These are phyloP conservation scores for Sarcophaga peregrina DNA, from an alignment of 1,140 invertebrate species.

Conservation along the genomic window DNA sequence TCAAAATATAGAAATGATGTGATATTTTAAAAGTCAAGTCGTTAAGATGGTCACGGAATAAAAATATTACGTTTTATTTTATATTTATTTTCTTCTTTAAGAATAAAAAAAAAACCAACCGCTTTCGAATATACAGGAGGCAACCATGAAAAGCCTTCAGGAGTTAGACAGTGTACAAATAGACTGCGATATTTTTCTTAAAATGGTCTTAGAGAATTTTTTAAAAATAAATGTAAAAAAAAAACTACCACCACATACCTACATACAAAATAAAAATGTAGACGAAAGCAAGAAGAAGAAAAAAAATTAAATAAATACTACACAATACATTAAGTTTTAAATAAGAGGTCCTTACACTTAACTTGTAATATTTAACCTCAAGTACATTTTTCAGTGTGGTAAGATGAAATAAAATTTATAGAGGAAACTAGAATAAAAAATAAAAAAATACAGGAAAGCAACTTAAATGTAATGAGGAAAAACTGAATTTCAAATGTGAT, in stretches of 20 bases:
- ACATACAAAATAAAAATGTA: no score
- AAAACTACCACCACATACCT: not conserved
- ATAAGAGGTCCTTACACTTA: not conserved
- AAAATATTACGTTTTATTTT: not conserved
- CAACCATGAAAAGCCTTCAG: not conserved
- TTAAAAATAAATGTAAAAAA: not conserved
- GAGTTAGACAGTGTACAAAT: constrained; percentile 11
- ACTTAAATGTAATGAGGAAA: constrained; percentile 6
- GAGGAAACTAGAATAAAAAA: not conserved
- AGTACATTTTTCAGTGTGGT: not conserved
- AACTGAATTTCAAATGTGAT: constrained; percentile 38
- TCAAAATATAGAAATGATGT: not conserved
- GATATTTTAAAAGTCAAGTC: not conserved
- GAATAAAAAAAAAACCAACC: no score
- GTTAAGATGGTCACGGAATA: not conserved
- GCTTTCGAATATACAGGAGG: no score
- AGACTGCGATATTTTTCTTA: not conserved
- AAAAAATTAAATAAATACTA: no score
- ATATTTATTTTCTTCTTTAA: no score
- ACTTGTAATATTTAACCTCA: constrained; percentile 15
- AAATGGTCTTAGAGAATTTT: not conserved
- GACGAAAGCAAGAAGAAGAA: no score
- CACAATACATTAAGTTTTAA: not conserved
- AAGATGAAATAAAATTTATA: not conserved
- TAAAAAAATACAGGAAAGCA: not conserved